phyloP scores from a whole-genome alignment of 2,888 invertebrate genomes.

The Orthosia gothica region DNA sequence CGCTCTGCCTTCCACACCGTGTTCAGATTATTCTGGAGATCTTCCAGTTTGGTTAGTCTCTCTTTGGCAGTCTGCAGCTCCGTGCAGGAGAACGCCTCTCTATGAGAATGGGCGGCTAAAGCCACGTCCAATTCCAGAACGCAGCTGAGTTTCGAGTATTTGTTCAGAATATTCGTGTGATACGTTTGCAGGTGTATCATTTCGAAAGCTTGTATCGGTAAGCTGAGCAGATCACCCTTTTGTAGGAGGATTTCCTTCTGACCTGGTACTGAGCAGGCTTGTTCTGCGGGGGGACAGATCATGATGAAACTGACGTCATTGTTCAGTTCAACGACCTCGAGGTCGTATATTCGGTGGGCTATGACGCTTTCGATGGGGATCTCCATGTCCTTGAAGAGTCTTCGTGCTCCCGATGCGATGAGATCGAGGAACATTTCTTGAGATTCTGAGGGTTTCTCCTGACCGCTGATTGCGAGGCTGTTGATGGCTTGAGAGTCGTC shows the following conservation, averaged over 20 bases:
- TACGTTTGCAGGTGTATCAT: constrained; percentile 99
- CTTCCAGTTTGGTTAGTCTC: constrained; percentile 95
- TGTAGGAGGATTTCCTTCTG: constrained; percentile 96
- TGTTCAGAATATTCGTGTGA: constrained; percentile 96
- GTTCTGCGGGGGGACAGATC: constrained; percentile 97
- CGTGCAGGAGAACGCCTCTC: constrained; percentile 98
- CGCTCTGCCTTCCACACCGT: constrained; percentile 98
- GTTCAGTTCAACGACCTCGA: constrained; percentile 98
- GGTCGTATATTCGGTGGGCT: constrained; percentile 96
- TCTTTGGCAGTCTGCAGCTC: constrained; percentile 97
- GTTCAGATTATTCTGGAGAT: constrained; percentile 96
- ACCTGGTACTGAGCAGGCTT: constrained; percentile 97
- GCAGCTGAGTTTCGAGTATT: constrained; percentile 98
- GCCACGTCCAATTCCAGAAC: constrained; percentile 98
- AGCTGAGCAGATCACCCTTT: constrained; percentile 96
- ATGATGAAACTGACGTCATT: constrained; percentile 97
- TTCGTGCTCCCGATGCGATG: constrained; percentile 94
- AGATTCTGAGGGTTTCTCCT: constrained; percentile 93
- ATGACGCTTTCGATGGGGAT: constrained; percentile 93
- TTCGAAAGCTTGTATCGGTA: constrained; percentile 98
- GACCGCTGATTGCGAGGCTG: constrained; percentile 80
- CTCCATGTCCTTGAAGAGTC: constrained; percentile 96
- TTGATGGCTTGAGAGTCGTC: constrained; percentile 81
- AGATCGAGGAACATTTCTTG: constrained; percentile 96
- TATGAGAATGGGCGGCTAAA: constrained; percentile 97